Evolutionary conservation across 2,113 vertebrate species (phyloP).

Genomic region (Oreotrochilus melanogaster): DNA sequence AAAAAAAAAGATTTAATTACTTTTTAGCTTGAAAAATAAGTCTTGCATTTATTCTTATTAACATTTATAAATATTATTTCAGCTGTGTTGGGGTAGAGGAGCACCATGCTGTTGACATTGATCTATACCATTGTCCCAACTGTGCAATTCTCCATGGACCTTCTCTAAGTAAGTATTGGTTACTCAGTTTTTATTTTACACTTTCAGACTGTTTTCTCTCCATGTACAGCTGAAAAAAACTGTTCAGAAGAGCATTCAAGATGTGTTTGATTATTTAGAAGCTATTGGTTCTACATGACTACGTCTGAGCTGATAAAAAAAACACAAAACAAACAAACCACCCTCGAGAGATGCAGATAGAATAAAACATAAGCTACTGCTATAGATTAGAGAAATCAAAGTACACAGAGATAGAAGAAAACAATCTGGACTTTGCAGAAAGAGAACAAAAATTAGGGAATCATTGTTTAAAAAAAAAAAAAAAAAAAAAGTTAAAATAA

Average conservation of each 20-base stretch:
- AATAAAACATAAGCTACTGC: neutral
- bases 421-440: neutral
- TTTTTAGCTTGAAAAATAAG: conserved; percentile 1
- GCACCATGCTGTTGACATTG: conserved; percentile 97
- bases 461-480: neutral
- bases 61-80: conserved; percentile 50
- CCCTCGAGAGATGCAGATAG: neutral
- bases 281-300: neutral
- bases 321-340: neutral
- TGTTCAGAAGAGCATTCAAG: neutral
- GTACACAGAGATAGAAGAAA: neutral
- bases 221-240: neutral
- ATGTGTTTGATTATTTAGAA: neutral
- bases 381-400: neutral
- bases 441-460: neutral
- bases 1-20: neutral
- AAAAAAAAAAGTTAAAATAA: neutral
- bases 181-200: neutral
- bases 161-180: conserved; percentile 91
- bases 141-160: conserved; percentile 90
- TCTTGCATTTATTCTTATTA: conserved; percentile 10
- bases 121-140: conserved; percentile 98
- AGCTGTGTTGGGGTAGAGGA: conserved; percentile 98
- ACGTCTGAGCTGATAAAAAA: neutral
- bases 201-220: neutral